Base-by-base conservation (phyloP, 2,797 vertebrate species). In the Cichlasoma orientale region DNA sequence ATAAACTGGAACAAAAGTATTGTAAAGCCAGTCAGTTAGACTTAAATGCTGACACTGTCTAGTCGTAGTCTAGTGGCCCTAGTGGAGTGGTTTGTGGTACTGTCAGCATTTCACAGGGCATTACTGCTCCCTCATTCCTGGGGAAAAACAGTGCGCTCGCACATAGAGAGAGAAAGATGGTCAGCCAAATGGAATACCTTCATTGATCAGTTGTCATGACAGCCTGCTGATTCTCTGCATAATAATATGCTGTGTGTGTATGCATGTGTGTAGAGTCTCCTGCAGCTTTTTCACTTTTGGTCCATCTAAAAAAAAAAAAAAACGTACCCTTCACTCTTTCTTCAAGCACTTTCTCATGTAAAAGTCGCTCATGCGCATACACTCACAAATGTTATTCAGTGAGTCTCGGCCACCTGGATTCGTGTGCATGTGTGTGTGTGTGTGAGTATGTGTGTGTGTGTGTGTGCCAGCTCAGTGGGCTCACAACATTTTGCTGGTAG, bases 131-230 rank as follows among this genome's bases (percentile, higher is more conserved):
- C 75, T 90, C 84, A 88, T 88, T 90, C 85, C 72, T 56, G 31
- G 68, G 14, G 82, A 72, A 78, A 86, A 86, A 79, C 80, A 38
- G 81, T 89, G 79, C 75, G 83, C 74, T 69, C 36, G 36, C 56
- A 63, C 53, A 86, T 2, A 59, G 16, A 63, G 79, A 78, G 83
- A 88, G 77, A 86, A 77, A 79, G 75, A 69, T 80, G 83, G 89
- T 89, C 89, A 83, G 84, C 90, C 92, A 91, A 93, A 92, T 91
- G 88, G 89, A 94, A 92, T 88, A 88, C 80, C 89, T 93, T 92
- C 82, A 93, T 94, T 93, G 92, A 93, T 94, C 89, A 93, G 92
- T 85, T 89, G 89, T 90, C 88, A 89, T 90, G 92, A 92, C 91
- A 90, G 86, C 78, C 82, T 81, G 88, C 89, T 92, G 91, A 91